Percentiles rank a stretch among this genome's conserved stretches.
Evolutionary conservation across 1,140 invertebrate species (phyloP).

Genomic region (Asobara japonica): DNA sequence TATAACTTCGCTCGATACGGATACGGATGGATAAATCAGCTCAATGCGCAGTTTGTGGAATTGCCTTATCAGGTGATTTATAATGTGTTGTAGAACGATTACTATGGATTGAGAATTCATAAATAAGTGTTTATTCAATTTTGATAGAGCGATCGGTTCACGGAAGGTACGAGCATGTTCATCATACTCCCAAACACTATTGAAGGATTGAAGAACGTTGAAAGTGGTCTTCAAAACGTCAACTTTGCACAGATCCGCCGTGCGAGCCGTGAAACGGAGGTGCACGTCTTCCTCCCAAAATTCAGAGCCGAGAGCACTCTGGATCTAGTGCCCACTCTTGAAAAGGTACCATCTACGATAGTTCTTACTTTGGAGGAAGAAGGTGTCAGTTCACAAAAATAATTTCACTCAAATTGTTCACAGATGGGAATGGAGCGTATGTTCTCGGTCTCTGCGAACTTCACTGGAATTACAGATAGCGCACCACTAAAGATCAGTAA

Average conservation of each 20-base stretch:
- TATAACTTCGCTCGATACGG: conserved; percentile 65
- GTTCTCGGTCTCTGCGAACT: conserved; percentile 67
- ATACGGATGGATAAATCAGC: conserved; percentile 60
- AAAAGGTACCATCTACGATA: conserved; percentile 62
- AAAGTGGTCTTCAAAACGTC: conserved; percentile 57
- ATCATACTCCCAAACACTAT: conserved; percentile 66
- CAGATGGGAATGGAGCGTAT: conserved; percentile 66
- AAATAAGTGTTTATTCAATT: too few species aligned
- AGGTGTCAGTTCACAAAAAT: not conserved
- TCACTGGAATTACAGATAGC: conserved; percentile 65
- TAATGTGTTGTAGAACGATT: too few species aligned
- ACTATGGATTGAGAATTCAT: too few species aligned
- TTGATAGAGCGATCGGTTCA: too few species aligned
- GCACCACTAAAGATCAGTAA: conserved; percentile 62
- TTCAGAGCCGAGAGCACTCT: conserved; percentile 76
- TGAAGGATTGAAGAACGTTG: conserved; percentile 60
- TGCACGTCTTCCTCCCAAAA: conserved; percentile 72
- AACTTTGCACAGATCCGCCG: conserved; percentile 57
- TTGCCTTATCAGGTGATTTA: too few species aligned
- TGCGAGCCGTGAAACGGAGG: conserved; percentile 50
- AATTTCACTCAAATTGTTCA: too few species aligned
- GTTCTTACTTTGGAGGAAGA: not conserved
- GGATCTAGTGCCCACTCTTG: conserved; percentile 69
- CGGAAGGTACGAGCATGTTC: conserved; percentile 70
- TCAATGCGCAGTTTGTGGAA: conserved; percentile 73